A percentile compares a stretch with the other conserved stretches of the same genome.
phyloP scores from a whole-genome alignment of 2,797 vertebrate genomes.

The Varecia variegata region DNA sequence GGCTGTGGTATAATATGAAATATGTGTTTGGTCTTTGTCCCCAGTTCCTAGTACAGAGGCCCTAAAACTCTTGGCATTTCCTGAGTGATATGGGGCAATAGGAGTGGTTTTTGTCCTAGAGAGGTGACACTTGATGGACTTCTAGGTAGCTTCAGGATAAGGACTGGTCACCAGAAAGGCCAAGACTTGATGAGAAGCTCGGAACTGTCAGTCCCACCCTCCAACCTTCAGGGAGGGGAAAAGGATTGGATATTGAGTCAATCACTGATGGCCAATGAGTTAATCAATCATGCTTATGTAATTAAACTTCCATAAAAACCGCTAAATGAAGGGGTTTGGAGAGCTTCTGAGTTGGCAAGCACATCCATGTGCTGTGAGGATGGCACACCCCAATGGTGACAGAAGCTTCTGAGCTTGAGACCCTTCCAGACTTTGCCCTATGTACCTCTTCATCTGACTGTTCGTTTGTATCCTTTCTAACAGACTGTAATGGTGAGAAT shows the following conservation, averaged over 20 bases:
- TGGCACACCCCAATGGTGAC: neutral
- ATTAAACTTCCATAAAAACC: neutral
- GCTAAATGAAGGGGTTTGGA: neutral
- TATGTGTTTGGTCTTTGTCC: neutral
- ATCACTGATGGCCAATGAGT: neutral
- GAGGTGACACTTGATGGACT: neutral
- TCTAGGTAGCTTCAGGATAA: neutral
- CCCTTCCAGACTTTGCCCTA: neutral
- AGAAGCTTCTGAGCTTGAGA: neutral
- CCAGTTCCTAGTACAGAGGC: neutral
- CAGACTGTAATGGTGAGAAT: neutral
- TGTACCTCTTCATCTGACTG: neutral
- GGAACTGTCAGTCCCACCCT: neutral
- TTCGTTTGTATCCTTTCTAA: neutral
- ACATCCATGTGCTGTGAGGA: neutral
- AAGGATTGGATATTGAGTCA: neutral
- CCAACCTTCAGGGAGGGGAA: neutral
- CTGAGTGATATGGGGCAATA: neutral
- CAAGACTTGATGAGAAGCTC: neutral
- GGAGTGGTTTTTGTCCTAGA: neutral
- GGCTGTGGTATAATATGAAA: neutral
- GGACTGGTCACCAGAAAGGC: neutral
- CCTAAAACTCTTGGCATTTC: neutral
- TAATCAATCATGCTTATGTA: neutral
- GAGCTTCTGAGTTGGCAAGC: neutral